phyloP scores from a whole-genome alignment of 64 coral and sea anemone genomes.

The Dendrophyllia cribrosa region DNA sequence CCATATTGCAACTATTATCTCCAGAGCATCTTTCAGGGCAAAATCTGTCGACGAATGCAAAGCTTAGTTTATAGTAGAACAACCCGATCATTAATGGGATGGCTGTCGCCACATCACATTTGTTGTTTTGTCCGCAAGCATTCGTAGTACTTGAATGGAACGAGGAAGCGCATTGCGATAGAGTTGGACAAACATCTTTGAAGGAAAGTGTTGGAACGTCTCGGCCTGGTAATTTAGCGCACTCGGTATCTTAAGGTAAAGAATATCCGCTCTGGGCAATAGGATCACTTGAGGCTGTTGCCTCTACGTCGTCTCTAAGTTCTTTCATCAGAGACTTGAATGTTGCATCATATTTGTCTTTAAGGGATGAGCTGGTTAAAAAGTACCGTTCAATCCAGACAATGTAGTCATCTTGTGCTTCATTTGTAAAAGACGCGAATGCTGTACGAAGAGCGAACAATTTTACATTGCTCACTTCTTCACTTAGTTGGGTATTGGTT shows the following conservation, averaged over 20 bases:
- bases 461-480: neutral
- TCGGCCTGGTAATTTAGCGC: neutral
- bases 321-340: neutral
- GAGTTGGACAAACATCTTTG: slow-evolving; percentile 64
- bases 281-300: neutral
- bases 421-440: neutral
- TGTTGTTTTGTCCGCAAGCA: slow-evolving; percentile 51
- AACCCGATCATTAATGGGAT: slow-evolving; percentile 50
- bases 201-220: slow-evolving; percentile 16
- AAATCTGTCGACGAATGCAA: slow-evolving; percentile 53
- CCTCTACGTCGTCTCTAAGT: slow-evolving; percentile 5
- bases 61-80: slow-evolving; percentile 46
- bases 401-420: neutral
- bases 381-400: neutral
- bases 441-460: neutral
- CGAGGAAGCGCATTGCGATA: slow-evolving; percentile 12
- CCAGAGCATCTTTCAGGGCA: slow-evolving; percentile 5
- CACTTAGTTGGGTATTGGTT: slow-evolving; percentile 37
- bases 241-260: slow-evolving; percentile 44
- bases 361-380: slow-evolving; percentile 4
- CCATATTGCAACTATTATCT: slow-evolving; percentile 13
- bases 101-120: slow-evolving; percentile 33
- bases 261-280: slow-evolving; percentile 1
- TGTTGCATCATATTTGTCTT: slow-evolving; percentile 1
- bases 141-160: slow-evolving; percentile 39